Percentiles rank a stretch among this genome's conserved stretches.
Evolutionary conservation across 1,140 invertebrate genomes (phyloP).

Genomic region (Epicauta chinensis): DNA sequence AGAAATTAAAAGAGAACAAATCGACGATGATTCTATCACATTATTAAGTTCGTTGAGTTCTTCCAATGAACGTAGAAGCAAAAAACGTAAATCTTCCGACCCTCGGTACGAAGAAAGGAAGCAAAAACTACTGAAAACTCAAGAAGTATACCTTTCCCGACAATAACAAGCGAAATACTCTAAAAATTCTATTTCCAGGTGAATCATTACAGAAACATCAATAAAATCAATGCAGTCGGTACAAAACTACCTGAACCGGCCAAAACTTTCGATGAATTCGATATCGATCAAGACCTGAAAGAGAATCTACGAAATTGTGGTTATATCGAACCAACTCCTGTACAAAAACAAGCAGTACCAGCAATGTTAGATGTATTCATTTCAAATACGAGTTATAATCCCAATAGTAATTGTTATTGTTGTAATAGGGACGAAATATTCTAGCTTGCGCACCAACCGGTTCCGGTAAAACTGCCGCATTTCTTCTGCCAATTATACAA

Average conservation of each 20-base stretch:
- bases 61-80: constrained; percentile 25
- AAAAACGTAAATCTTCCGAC: constrained; percentile 35
- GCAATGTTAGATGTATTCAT: constrained; percentile 66
- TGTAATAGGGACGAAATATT: constrained; percentile 65
- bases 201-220: constrained; percentile 65
- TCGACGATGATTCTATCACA: constrained; percentile 22
- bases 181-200: constrained; percentile 23
- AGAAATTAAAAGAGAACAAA: constrained; percentile 29
- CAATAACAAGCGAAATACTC: not conserved
- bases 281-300: constrained; percentile 56
- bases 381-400: not conserved
- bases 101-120: constrained; percentile 42
- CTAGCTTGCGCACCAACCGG: constrained; percentile 93
- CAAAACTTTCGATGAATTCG: constrained; percentile 63
- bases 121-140: constrained; percentile 41
- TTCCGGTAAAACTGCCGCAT: constrained; percentile 82
- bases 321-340: constrained; percentile 78
- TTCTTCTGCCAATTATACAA: constrained; percentile 75
- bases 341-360: constrained; percentile 93
- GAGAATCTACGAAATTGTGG: constrained; percentile 68
- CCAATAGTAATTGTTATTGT: constrained; percentile 19
- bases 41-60: constrained; percentile 35
- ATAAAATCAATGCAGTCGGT: constrained; percentile 73
- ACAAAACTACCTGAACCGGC: constrained; percentile 69
- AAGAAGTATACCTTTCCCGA: constrained; percentile 34